Evolutionary conservation across 2,797 vertebrate species (phyloP).

Genomic region (Scyliorhinus canicula): DNA sequence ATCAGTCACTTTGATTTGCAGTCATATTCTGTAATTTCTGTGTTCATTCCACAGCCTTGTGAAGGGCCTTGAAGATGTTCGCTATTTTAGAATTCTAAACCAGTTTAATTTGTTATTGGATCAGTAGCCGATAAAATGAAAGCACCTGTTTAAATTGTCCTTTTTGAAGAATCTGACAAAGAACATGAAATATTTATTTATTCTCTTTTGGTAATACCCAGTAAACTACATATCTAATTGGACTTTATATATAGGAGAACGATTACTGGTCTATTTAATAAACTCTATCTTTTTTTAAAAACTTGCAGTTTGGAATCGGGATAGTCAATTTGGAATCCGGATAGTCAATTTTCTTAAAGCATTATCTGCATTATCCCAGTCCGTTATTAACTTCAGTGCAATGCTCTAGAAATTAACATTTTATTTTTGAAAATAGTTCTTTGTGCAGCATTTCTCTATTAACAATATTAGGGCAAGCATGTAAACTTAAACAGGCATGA

Average conservation of each 20-base stretch:
- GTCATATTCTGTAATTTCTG: neutral
- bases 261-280: neutral
- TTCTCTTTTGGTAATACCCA: no score
- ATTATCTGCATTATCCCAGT: neutral
- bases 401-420: neutral
- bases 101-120: neutral
- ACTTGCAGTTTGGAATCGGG: neutral
- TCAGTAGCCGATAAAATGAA: neutral
- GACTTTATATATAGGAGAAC: neutral
- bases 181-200: neutral
- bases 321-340: neutral
- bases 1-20: neutral
- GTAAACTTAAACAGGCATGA: neutral
- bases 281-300: neutral
- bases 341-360: neutral
- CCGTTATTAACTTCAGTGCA: neutral
- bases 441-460: neutral
- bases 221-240: neutral
- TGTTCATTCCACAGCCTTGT: neutral
- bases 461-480: neutral
- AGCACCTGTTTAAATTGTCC: neutral
- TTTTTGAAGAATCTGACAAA: neutral
- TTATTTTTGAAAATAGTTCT: neutral
- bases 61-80: neutral
- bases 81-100: neutral